A percentile compares a stretch with the other conserved stretches of the same genome.
Conservation (phyloP, 2,113 vertebrate genomes). For the Elachura formosa region DNA sequence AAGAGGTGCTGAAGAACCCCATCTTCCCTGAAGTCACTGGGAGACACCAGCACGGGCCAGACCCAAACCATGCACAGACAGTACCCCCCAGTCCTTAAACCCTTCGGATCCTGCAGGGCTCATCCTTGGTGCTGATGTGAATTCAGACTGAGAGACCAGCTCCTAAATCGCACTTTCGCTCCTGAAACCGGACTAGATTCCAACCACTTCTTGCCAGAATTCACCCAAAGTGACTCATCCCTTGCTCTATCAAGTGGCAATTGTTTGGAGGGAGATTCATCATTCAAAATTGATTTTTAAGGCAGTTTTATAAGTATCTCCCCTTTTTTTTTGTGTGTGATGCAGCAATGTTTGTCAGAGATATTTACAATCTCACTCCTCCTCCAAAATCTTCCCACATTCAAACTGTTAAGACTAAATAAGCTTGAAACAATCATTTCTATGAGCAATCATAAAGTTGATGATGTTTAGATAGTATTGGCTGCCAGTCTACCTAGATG, state of each 20-base stretch:
- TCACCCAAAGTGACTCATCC: slow-evolving; percentile 33
- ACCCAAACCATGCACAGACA: neutral
- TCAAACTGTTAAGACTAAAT: slow-evolving; percentile 28
- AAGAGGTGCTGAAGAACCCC: slow-evolving; percentile 36
- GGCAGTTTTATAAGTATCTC: slow-evolving; percentile 58
- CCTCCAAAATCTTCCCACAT: slow-evolving; percentile 36
- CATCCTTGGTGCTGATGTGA: neutral
- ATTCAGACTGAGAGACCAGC: slow-evolving; percentile 29
- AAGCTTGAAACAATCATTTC: slow-evolving; percentile 20
- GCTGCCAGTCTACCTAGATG: neutral
- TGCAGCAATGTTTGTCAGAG: slow-evolving; percentile 51
- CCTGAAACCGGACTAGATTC: neutral
- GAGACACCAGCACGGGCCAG: neutral
- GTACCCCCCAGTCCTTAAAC: neutral
- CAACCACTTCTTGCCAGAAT: slow-evolving; percentile 25
- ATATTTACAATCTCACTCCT: slow-evolving; percentile 44
- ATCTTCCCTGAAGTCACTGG: slow-evolving; percentile 39
- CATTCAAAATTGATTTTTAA: slow-evolving; percentile 45
- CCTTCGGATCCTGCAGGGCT: slow-evolving; percentile 9
- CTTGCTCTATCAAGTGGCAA: neutral
- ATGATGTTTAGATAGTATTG: slow-evolving; percentile 40
- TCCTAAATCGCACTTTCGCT: neutral
- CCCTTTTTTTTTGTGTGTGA: slow-evolving; percentile 8
- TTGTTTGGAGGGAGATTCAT: slow-evolving; percentile 38
- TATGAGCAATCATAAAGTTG: neutral